Percentiles rank a stretch among this genome's conserved stretches.
These are phyloP conservation scores for Leptopilina drosophilae DNA, from an alignment of 2,888 invertebrate genomes.

Conservation along the genomic window DNA sequence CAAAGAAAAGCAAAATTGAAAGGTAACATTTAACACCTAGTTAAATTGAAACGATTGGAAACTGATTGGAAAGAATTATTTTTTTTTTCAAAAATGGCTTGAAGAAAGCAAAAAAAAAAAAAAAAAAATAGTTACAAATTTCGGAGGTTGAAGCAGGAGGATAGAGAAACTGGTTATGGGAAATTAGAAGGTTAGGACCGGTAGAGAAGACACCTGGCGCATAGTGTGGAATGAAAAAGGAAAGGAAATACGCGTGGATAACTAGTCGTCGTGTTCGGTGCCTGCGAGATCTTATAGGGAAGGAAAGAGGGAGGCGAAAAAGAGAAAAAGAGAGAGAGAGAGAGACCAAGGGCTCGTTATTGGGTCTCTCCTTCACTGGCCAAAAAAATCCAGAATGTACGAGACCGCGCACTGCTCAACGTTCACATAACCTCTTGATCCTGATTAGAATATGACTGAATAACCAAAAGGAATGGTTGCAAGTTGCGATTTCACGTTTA, in stretches of 20 bases:
- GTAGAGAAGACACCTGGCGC: slow-evolving; percentile 69
- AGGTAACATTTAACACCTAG: no score
- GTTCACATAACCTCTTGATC: slow-evolving; percentile 77
- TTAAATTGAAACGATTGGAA: no score
- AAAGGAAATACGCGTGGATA: slow-evolving; percentile 71
- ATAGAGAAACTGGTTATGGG: slow-evolving; percentile 63
- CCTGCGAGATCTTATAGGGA: slow-evolving; percentile 47
- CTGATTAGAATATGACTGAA: slow-evolving; percentile 74
- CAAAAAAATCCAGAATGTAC: slow-evolving; percentile 62
- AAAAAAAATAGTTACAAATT: slow-evolving; percentile 33
- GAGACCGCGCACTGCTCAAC: slow-evolving; percentile 66
- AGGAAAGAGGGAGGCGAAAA: not conserved
- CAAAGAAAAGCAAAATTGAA: no score
- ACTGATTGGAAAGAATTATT: no score
- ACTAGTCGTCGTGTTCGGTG: slow-evolving; percentile 65
- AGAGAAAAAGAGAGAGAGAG: slow-evolving; percentile 39
- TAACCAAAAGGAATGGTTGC: slow-evolving; percentile 49
- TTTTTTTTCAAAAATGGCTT: not conserved
- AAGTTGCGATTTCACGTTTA: slow-evolving; percentile 50
- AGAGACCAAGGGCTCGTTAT: slow-evolving; percentile 47
- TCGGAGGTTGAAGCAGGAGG: slow-evolving; percentile 9
- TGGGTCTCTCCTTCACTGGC: slow-evolving; percentile 49
- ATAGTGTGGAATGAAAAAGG: slow-evolving; percentile 61
- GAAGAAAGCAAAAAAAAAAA: not conserved
- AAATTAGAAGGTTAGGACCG: slow-evolving; percentile 64